phyloP scores from a whole-genome alignment of 2,113 vertebrate species.

The Pollachius pollachius region DNA sequence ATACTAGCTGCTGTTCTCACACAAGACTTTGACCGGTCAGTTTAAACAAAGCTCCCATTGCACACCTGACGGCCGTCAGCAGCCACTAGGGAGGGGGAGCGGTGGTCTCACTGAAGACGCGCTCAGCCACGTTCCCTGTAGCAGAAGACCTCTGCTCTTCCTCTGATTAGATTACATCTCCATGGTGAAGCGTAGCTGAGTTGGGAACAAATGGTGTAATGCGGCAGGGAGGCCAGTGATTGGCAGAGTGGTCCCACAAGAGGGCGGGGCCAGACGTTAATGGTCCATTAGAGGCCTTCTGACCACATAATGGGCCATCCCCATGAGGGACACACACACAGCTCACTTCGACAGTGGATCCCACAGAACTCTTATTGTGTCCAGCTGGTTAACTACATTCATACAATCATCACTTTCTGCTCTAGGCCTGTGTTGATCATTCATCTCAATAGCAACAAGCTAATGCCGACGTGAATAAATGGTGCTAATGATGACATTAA shows the following conservation, averaged over 20 bases:
- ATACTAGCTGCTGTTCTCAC: slow-evolving; percentile 15
- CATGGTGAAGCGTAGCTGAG: slow-evolving; percentile 1
- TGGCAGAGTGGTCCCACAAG: slow-evolving; percentile 37
- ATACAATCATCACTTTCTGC: no score
- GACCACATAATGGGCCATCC: slow-evolving; percentile 55
- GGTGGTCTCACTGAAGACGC: no score
- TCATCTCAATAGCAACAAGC: no score
- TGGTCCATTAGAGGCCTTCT: slow-evolving; percentile 66
- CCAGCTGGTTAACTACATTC: no score
- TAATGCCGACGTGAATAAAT: no score
- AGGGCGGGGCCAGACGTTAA: slow-evolving; percentile 44
- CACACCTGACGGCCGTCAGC: no score
- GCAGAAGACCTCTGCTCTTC: not conserved
- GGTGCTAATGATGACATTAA: no score
- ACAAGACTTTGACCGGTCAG: slow-evolving; percentile 22
- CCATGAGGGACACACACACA: slow-evolving; percentile 28
- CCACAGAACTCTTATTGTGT: no score
- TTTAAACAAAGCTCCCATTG: not conserved
- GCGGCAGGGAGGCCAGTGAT: slow-evolving; percentile 33
- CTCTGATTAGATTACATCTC: slow-evolving; percentile 39
- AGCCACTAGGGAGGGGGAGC: no score
- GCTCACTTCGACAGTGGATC: no score
- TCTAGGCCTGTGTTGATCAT: no score
- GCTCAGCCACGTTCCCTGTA: not conserved
- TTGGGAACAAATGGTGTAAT: slow-evolving; percentile 61